A percentile compares a stretch with the other conserved stretches of the same genome.
phyloP scores from a whole-genome alignment of 2,888 invertebrate genomes.

The Agrochola lychnidis region DNA sequence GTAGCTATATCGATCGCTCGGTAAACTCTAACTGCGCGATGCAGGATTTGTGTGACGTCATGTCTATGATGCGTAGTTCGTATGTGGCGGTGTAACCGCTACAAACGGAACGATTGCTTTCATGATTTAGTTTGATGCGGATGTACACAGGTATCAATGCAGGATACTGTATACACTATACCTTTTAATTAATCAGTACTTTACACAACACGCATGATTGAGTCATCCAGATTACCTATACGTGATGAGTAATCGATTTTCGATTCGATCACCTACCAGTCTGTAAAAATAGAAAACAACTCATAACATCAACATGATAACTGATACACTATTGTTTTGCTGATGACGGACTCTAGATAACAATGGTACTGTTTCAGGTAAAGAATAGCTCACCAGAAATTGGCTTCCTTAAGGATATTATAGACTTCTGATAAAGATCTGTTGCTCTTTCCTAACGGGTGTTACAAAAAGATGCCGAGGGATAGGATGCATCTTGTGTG shows the following conservation, averaged over 20 bases:
- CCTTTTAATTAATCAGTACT: slow-evolving; percentile 12
- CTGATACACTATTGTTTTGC: neutral
- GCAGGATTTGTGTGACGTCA: too few species aligned
- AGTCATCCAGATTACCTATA: slow-evolving; percentile 28
- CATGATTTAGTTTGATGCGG: neutral
- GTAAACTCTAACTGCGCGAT: too few species aligned
- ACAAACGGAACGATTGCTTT: neutral
- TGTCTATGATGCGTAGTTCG: too few species aligned
- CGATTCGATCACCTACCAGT: slow-evolving; percentile 4
- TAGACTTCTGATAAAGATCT: neutral
- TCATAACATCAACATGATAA: slow-evolving; percentile 10
- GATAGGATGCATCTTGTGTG: neutral
- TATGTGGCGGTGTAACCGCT: too few species aligned
- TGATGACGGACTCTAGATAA: slow-evolving; percentile 4
- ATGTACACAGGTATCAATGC: neutral
- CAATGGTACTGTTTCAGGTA: neutral
- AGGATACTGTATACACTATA: slow-evolving; percentile 17
- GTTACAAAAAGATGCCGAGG: neutral
- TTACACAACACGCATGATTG: slow-evolving; percentile 1
- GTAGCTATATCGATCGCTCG: too few species aligned
- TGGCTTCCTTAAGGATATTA: neutral
- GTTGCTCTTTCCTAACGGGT: neutral
- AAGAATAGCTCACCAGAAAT: neutral
- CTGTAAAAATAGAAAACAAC: slow-evolving; percentile 18
- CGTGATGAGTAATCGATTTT: slow-evolving; percentile 29